Percentiles rank a stretch among this genome's conserved stretches.
Evolutionary conservation across 1,140 invertebrate genomes (phyloP).

Genomic region (Cydia splendana): DNA sequence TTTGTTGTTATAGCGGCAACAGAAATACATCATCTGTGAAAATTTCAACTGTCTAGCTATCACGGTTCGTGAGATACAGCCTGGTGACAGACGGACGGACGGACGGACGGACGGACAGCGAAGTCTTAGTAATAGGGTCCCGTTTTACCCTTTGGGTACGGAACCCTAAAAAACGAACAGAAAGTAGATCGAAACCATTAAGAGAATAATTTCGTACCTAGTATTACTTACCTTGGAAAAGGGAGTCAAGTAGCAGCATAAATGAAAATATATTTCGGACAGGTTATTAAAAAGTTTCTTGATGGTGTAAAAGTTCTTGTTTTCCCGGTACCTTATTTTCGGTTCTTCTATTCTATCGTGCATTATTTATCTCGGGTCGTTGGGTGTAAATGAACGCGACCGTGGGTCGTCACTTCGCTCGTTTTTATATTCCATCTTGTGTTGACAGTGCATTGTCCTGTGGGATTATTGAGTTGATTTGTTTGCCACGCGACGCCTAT

Average conservation of each 20-base stretch:
- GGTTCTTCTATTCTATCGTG: background rate
- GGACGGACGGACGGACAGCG: too few species aligned
- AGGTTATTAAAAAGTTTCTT: conserved; percentile 32
- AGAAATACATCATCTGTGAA: too few species aligned
- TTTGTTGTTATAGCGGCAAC: too few species aligned
- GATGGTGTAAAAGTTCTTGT: conserved; percentile 16
- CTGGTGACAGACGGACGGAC: too few species aligned
- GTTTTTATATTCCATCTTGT: conserved; percentile 65
- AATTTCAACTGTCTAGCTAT: too few species aligned
- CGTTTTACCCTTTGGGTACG: too few species aligned
- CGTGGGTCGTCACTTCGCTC: conserved; percentile 45
- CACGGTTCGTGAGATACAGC: too few species aligned
- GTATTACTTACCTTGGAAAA: background rate
- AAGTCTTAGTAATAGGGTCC: too few species aligned
- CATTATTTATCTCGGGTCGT: conserved; percentile 36
- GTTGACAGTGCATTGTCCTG: conserved; percentile 67
- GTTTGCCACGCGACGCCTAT: conserved; percentile 59
- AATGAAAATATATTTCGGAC: conserved; percentile 29
- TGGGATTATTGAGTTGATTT: conserved; percentile 65
- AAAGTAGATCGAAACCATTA: conserved; percentile 1
- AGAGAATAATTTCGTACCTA: conserved; percentile 1
- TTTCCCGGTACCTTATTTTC: conserved; percentile 8
- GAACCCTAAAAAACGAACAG: background rate
- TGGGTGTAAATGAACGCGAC: conserved; percentile 41
- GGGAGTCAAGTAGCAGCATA: conserved; percentile 26